Evolutionary conservation across 2,113 vertebrate genomes (phyloP), one percentile per base, ranked within the genome.

Genomic region (Lophura nycthemera): DNA sequence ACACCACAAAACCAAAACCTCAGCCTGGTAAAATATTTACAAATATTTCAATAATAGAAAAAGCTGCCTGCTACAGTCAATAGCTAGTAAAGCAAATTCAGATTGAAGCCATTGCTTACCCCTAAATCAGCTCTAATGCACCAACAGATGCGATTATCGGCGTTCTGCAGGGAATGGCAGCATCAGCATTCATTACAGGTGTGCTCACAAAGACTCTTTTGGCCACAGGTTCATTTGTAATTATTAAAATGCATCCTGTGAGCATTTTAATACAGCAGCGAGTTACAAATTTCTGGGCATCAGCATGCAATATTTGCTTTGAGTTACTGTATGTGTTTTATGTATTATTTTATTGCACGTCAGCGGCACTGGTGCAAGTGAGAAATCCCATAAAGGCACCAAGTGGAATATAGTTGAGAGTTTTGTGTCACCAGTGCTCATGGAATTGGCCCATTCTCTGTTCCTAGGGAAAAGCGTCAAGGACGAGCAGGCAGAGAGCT

Each of bases 21-120:
- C 88, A 86, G 86, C 7, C 91, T 72, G 11, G 77, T 95, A 93
- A 96, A 97, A 95, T 94, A 96, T 95, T 97, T 96, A 92, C 89
- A 93, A 75, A 96, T 88, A 96, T 87, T 94, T 92, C 92, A 84
- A 29, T 38, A 74, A n/a, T 5, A 65, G 85, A n/a, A 67, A 56
- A 94, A 82, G 34, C 84, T 78, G 60, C 76, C 63, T 83, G 57
- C 64, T 63, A 27, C 60, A 73, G 61, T 76, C 77, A 82, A 83
- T 86, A 88, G 52, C 81, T 29, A 88, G 76, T 63, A 67, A 76
- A 90, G 48, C 50, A 75, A 88, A 86, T 80, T 84, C 79, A 52
- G 60, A 61, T 42, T 57, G 87, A 91, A 91, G 86, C 83, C 84
- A 59, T 89, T 90, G 83, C 86, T 96, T 88, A 90, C 83, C 57